Percentiles rank a stretch among this genome's conserved stretches.
These are phyloP conservation scores for Tupaia tana DNA, from an alignment of 2,113 vertebrate genomes.

Conservation along the genomic window DNA sequence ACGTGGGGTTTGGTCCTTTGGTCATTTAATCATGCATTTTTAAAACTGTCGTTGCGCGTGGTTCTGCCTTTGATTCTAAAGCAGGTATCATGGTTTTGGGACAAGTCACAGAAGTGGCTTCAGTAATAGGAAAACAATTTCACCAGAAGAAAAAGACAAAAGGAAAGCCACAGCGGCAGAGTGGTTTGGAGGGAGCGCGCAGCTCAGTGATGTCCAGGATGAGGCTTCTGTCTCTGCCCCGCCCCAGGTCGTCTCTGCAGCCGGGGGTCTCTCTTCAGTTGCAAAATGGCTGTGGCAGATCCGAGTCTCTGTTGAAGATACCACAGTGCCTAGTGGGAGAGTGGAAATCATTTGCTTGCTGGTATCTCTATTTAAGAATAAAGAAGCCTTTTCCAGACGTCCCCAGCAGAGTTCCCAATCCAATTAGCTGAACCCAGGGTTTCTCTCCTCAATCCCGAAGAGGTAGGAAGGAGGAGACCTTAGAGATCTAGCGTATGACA, in stretches of 20 bases:
- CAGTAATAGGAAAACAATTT: not conserved
- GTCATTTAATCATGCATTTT: conserved; percentile 18
- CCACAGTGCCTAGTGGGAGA: not conserved
- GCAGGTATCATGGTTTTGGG: not conserved
- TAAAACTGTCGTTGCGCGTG: not conserved
- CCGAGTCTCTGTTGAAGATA: not conserved
- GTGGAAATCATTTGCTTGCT: not conserved
- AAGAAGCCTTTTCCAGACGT: not conserved
- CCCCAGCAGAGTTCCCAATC: not conserved
- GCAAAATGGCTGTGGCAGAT: not conserved
- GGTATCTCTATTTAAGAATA: not conserved
- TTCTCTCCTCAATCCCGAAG: not conserved
- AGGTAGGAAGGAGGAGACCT: not conserved
- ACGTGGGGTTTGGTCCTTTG: not conserved
- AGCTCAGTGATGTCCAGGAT: not conserved
- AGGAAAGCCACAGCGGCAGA: not conserved
- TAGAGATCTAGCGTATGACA: not conserved
- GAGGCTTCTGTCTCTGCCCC: not conserved
- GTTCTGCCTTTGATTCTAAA: conserved; percentile 12
- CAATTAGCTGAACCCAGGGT: not conserved
- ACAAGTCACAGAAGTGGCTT: not conserved
- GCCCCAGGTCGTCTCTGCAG: not conserved
- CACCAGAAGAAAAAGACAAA: not conserved
- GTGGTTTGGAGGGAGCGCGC: not conserved
- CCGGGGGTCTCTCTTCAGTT: conserved; percentile 14